phyloP scores from a whole-genome alignment of 2,888 invertebrate species.

The Drosophila paranaensis region DNA sequence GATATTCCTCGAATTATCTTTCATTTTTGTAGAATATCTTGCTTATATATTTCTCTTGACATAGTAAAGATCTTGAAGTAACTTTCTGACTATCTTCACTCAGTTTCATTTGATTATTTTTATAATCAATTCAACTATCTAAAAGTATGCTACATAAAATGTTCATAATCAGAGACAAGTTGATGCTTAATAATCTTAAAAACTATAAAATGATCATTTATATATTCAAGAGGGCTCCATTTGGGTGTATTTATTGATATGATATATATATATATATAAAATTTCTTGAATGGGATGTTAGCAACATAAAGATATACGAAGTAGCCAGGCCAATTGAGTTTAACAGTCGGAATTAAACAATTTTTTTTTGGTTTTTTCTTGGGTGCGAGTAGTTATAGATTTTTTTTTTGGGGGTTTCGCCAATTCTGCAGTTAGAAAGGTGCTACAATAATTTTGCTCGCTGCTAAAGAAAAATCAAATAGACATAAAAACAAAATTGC shows the following conservation, averaged over 20 bases:
- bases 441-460: conserved; percentile 48
- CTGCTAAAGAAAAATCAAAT: conserved; percentile 39
- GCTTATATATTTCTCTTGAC: neutral
- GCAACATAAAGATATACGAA: conserved; percentile 56
- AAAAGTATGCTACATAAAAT: neutral
- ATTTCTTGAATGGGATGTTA: conserved; percentile 35
- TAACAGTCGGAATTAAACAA: conserved; percentile 39
- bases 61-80: neutral
- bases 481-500: conserved; percentile 34
- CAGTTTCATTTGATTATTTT: too few relatives aligned
- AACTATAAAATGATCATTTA: neutral
- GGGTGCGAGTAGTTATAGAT: conserved; percentile 40
- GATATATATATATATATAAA: conserved; percentile 9
- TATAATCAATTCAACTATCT: too few relatives aligned
- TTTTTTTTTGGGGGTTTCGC: conserved; percentile 13
- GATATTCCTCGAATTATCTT: neutral
- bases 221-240: conserved; percentile 20
- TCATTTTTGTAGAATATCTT: too few relatives aligned
- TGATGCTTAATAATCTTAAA: neutral
- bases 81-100: too few relatives aligned
- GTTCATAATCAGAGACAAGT: too few relatives aligned
- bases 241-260: conserved; percentile 11
- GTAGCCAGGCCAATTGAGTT: conserved; percentile 63
- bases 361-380: conserved; percentile 21
- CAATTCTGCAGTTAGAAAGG: conserved; percentile 44